A percentile compares a stretch with the other conserved stretches of the same genome.
These are phyloP conservation scores for Decapterus maruadsi DNA, from an alignment of 2,797 vertebrate species.

Conservation along the genomic window DNA sequence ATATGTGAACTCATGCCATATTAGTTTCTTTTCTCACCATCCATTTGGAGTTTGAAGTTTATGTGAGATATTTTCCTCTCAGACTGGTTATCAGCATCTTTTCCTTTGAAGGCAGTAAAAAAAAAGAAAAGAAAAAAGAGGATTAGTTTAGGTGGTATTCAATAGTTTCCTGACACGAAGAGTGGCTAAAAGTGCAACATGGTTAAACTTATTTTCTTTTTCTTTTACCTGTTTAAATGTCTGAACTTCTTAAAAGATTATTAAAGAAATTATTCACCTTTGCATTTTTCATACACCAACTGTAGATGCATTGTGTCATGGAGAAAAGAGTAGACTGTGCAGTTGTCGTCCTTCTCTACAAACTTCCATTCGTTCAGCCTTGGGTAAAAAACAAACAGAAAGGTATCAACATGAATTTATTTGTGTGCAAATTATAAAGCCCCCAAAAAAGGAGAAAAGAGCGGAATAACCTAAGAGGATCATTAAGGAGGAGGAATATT, in stretches of 20 bases:
- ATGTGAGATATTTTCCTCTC: conserved; percentile 73
- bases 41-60: conserved; percentile 72
- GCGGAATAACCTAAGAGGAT: background rate
- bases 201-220: no score
- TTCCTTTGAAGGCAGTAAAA: conserved; percentile 47
- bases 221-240: no score
- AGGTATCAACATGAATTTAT: background rate
- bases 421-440: background rate
- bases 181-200: no score
- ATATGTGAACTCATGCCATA: background rate
- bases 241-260: no score
- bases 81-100: conserved; percentile 27
- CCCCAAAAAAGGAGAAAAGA: background rate
- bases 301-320: conserved; percentile 78
- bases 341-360: conserved; percentile 47
- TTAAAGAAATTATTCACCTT: conserved; percentile 62
- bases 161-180: background rate
- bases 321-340: conserved; percentile 78
- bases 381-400: conserved; percentile 19
- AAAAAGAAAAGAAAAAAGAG: background rate
- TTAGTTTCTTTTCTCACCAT: conserved; percentile 73
- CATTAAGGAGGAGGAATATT: background rate
- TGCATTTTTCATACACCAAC: conserved; percentile 65
- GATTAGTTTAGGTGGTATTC: background rate
- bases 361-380: conserved; percentile 86